These are phyloP conservation scores for Heterohyrax brucei DNA, from an alignment of 2,797 vertebrate genomes.

Conservation along the genomic window DNA sequence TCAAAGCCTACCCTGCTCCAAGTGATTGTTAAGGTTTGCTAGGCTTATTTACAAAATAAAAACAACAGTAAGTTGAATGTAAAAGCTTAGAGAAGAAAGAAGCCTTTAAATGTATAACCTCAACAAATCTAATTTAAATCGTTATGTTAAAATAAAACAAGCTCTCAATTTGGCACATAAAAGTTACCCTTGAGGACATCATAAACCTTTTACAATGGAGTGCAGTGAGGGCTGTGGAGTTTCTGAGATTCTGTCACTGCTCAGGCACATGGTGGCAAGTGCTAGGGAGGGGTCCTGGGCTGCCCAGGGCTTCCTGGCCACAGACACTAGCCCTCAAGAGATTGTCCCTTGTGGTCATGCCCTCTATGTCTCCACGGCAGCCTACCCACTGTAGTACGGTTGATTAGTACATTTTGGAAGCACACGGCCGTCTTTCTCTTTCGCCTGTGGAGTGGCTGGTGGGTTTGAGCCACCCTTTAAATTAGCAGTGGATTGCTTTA, in stretches of 20 bases:
- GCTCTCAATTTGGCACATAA: background rate
- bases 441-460: no score
- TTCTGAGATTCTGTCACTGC: background rate
- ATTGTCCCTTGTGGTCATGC: background rate
- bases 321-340: background rate
- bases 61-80: background rate
- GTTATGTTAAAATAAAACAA: background rate
- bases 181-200: background rate
- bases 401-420: no score
- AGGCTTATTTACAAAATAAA: constrained; percentile 1
- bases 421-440: no score
- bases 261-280: background rate
- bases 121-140: background rate
- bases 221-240: background rate
- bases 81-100: constrained; percentile 32
- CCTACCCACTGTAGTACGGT: no score
- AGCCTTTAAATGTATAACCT: background rate
- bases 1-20: background rate
- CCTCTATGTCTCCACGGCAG: background rate
- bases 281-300: background rate
- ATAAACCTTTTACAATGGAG: background rate
- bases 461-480: no score
- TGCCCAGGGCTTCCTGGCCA: background rate
- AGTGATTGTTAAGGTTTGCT: background rate
- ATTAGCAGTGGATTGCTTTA: no score